Evolutionary conservation across 2,888 invertebrate species (phyloP).

Genomic region (Nephrocerus scutellatus): DNA sequence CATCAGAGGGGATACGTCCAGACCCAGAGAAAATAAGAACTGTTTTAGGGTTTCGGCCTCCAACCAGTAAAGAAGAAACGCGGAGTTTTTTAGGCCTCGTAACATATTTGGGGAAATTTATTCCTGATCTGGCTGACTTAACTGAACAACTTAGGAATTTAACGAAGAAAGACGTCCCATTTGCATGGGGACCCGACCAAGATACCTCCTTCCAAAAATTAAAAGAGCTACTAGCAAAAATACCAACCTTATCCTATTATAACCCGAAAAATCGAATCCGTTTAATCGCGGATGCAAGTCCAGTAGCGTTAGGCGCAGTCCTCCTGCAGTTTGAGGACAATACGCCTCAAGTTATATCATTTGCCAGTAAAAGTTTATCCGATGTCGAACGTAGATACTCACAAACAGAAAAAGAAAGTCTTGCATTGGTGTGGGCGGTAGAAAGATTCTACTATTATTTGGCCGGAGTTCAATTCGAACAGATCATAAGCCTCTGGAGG

Average conservation of each 20-base stretch:
- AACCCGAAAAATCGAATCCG: constrained; percentile 15
- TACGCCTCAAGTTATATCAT: constrained; percentile 17
- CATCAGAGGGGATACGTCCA: constrained; percentile 16
- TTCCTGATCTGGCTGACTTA: constrained; percentile 16
- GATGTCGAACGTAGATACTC: constrained; percentile 19
- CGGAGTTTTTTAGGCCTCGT: constrained; percentile 22
- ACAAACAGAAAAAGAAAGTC: constrained; percentile 22
- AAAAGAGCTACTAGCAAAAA: constrained; percentile 13
- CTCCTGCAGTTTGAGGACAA: constrained; percentile 18
- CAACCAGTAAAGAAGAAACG: constrained; percentile 26
- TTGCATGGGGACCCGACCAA: constrained; percentile 16
- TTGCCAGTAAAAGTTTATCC: constrained; percentile 21
- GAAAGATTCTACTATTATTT: constrained; percentile 22
- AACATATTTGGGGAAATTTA: constrained; percentile 19
- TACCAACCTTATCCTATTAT: constrained; percentile 18
- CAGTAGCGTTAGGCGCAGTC: constrained; percentile 21
- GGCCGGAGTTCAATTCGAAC: constrained; percentile 17
- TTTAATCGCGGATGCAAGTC: constrained; percentile 19
- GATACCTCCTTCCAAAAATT: constrained; percentile 14
- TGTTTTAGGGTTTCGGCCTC: constrained; percentile 23
- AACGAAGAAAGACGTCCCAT: constrained; percentile 15
- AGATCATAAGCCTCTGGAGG: constrained; percentile 17
- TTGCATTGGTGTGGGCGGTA: constrained; percentile 19
- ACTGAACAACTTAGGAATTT: constrained; percentile 17
- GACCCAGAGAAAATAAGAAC: constrained; percentile 21